Evolutionary conservation across 2,797 vertebrate species (phyloP).

Genomic region (Coccyzus lansbergi): DNA sequence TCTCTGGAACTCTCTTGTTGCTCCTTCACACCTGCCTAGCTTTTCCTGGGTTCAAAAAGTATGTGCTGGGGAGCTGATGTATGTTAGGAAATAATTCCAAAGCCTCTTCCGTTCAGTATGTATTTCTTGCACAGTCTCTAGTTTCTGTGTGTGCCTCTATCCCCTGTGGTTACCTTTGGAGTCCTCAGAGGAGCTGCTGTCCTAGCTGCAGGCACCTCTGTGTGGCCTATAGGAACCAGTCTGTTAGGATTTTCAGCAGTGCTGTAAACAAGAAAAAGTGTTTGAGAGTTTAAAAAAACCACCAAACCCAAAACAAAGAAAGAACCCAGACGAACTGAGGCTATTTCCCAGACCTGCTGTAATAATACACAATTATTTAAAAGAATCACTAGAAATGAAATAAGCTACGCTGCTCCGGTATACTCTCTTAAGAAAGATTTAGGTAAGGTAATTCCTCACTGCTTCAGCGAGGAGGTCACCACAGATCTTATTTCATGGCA

Average conservation of each 20-base stretch:
- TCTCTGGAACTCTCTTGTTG: neutral
- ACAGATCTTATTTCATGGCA: neutral
- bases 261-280: neutral
- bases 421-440: neutral
- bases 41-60: neutral
- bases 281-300: neutral
- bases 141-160: neutral
- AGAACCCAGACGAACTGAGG: neutral
- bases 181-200: neutral
- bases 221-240: neutral
- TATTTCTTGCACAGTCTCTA: neutral
- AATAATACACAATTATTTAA: neutral
- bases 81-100: neutral
- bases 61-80: neutral
- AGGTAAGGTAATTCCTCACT: neutral
- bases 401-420: neutral
- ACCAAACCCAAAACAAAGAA: neutral
- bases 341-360: neutral
- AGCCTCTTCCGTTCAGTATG: neutral
- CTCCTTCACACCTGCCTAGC: neutral
- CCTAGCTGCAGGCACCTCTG: neutral
- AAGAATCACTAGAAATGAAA: neutral
- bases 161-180: neutral
- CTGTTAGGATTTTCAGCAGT: neutral
- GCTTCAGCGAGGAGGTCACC: neutral